A percentile compares a stretch with the other conserved stretches of the same genome.
These are phyloP conservation scores for Siniperca chuatsi DNA, from an alignment of 2,113 vertebrate species.

Conservation along the genomic window DNA sequence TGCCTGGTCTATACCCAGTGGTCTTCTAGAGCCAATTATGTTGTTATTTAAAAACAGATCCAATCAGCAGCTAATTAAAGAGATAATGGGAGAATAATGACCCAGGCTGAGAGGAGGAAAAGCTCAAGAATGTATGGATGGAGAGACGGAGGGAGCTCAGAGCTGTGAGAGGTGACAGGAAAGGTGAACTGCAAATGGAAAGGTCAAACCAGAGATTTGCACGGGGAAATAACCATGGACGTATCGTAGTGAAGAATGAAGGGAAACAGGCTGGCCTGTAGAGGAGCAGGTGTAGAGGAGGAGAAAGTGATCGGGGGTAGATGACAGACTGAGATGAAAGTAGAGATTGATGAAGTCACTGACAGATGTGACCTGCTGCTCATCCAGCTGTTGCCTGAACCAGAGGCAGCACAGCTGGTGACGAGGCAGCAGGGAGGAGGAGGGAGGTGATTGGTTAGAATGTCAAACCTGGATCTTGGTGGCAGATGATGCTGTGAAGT, in stretches of 20 bases:
- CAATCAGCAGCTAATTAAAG: conserved; percentile 71
- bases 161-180: not conserved
- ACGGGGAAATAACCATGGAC: not conserved
- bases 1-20: conserved; percentile 42
- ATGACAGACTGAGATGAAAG: conserved; percentile 60
- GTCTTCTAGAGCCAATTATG: conserved; percentile 66
- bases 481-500: conserved; percentile 30
- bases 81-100: conserved; percentile 63
- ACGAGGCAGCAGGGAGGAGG: conserved; percentile 12
- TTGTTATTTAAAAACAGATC: conserved; percentile 65
- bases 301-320: conserved; percentile 35
- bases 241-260: not conserved
- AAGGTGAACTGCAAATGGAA: not conserved
- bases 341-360: conserved; percentile 50
- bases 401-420: conserved; percentile 48
- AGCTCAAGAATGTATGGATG: not conserved
- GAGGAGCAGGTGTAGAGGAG: conserved; percentile 56
- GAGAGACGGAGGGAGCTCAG: not conserved
- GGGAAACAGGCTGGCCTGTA: conserved; percentile 9
- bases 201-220: conserved; percentile 2
- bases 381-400: conserved; percentile 63
- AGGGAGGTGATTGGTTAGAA: conserved; percentile 42
- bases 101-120: conserved; percentile 8
- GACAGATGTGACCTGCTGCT: conserved; percentile 69
- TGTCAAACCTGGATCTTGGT: conserved; percentile 27